Base-by-base conservation (phyloP, 2,113 vertebrate genomes). In the Semnornis frantzii region DNA sequence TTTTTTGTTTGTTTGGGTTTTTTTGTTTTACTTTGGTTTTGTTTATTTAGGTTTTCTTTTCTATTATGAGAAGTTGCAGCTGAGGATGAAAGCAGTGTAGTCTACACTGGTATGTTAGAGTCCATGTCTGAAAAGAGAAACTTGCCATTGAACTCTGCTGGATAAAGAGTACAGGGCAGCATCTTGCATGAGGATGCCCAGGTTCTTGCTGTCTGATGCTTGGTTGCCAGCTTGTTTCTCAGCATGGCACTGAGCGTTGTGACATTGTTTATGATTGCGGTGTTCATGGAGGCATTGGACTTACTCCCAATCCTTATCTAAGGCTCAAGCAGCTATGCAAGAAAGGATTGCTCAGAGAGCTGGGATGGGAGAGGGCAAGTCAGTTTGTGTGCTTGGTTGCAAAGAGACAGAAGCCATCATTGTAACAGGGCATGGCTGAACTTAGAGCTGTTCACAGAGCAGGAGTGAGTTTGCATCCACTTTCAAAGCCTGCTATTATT, bases 221-320 rank as follows among this genome's bases (percentile, higher is more conserved):
- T 42, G 42, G 42, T 15, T 68, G 46, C n/a, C 72, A 68, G 60
- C 55, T 63, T 63, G 63, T 20, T 50, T 21, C 31, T n/a, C 17
- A 19, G 12, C 1, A 0, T 20, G 83, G 27, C 63, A 52, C 30
- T 0, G 6, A 33, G 31, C 17, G 28, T n/a, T 0, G 2, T 9
- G 34, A 24, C 48, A 11, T 5, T 1, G 33, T 4, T 85, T 75
- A 30, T 7, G 15, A 50, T 1, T 37, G 15, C 34, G n/a, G 24
- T 25, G 50, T 10, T 80, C 59, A n/a, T 33, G n/a, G 37, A 39
- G 65, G 44, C 63, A 30, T 37, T 52, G 69, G n/a, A 30, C 83
- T 86, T 77, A 37, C 27, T 70, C 54, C 16, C 52, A n/a, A 0
- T 27, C 34, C 55, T 64, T 33, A 46, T 19, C 37, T 21, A 52